Percentiles rank a stretch among this genome's conserved stretches.
Evolutionary conservation across 2,113 vertebrate genomes (phyloP).

Genomic region (Peromyscus polionotus): DNA sequence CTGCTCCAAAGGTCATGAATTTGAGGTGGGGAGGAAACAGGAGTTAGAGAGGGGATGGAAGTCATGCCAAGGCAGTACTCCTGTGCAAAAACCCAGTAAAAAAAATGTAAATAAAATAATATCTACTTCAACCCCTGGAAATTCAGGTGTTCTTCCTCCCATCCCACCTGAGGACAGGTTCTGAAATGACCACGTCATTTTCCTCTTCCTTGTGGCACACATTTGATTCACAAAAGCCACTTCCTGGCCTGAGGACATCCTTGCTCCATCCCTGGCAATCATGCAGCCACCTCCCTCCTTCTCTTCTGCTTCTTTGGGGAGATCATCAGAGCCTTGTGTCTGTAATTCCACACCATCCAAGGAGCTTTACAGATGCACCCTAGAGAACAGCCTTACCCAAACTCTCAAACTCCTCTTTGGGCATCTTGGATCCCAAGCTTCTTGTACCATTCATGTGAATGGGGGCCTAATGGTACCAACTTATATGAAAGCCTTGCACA

Average conservation of each 20-base stretch:
- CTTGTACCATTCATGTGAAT: neutral
- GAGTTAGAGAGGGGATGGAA: neutral
- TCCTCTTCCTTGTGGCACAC: neutral
- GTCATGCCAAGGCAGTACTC: neutral
- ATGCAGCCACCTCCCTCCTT: neutral
- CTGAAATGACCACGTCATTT: neutral
- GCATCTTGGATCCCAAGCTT: slow-evolving; percentile 3
- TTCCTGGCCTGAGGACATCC: neutral
- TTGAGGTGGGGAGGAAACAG: neutral
- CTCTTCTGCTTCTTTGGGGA: neutral
- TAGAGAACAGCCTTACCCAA: neutral
- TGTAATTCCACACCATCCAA: neutral
- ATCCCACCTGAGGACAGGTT: neutral
- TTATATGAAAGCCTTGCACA: neutral
- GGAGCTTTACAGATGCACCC: neutral
- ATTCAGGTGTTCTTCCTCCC: neutral
- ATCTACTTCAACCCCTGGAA: neutral
- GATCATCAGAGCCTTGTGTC: neutral
- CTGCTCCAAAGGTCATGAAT: neutral
- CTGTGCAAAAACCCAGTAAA: neutral
- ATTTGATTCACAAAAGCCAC: neutral
- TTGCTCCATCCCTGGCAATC: neutral
- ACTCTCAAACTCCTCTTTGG: neutral
- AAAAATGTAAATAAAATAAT: neutral
- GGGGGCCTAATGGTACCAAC: neutral